Evolutionary conservation across 2,113 vertebrate species (phyloP).

Genomic region (Empidonax alnorum): DNA sequence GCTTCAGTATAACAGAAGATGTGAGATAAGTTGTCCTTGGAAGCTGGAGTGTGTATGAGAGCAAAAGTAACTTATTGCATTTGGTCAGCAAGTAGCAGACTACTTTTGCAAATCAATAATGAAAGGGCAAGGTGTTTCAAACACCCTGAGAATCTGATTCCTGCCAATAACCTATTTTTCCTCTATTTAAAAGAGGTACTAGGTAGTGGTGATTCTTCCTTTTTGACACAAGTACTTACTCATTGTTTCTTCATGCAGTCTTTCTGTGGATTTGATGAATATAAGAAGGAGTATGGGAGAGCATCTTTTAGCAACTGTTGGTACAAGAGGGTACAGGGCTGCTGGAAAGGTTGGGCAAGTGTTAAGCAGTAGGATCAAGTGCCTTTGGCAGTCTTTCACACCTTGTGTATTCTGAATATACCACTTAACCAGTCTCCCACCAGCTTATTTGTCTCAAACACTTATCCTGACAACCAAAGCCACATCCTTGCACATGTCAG

Average conservation of each 20-base stretch:
- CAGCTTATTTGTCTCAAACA: not conserved
- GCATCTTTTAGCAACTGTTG: fast-evolving
- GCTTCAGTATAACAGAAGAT: not conserved
- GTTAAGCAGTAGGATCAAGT: not conserved
- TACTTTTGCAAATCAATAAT: not conserved
- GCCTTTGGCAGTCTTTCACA: not conserved
- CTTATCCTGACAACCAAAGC: not conserved
- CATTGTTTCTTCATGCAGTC: not conserved
- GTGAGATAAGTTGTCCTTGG: not conserved
- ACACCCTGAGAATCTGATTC: not conserved
- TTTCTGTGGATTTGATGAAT: not conserved
- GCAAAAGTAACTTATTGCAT: not conserved
- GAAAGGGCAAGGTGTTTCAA: not conserved
- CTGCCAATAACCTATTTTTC: not conserved
- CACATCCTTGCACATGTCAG: not conserved
- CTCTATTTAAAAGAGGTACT: not conserved
- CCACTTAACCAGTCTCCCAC: not conserved
- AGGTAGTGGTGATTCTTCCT: not conserved
- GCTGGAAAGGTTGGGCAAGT: not conserved
- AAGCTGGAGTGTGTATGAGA: not conserved
- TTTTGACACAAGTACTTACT: not conserved
- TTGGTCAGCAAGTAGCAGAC: not conserved
- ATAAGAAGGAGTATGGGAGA: not conserved
- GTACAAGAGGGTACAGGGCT: not conserved
- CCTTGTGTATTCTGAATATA: not conserved